These are phyloP conservation scores for Saturnia pavonia DNA, from an alignment of 2,888 invertebrate species.

Conservation along the genomic window DNA sequence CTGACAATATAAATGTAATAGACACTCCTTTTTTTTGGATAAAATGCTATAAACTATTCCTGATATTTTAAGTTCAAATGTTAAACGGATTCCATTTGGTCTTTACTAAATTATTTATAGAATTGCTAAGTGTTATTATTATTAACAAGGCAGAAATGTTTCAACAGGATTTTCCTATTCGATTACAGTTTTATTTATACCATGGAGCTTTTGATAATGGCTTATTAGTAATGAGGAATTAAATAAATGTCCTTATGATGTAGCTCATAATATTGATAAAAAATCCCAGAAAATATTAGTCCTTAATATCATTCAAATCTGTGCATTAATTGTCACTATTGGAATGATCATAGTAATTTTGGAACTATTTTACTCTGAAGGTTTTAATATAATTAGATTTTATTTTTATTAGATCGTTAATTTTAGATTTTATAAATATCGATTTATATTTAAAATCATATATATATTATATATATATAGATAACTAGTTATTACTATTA, in stretches of 20 bases:
- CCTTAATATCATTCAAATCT: not conserved
- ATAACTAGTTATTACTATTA: too few species aligned
- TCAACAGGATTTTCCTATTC: slow-evolving; percentile 9
- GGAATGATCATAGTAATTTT: not conserved
- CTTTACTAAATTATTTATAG: not conserved
- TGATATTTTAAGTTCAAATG: not conserved
- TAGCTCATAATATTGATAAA: not conserved
- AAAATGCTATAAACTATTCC: too few species aligned
- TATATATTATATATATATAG: not conserved
- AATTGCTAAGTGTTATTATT: not conserved
- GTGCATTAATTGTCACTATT: not conserved
- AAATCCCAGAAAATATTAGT: not conserved
- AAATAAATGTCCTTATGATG: slow-evolving; percentile 1
- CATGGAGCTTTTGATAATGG: not conserved
- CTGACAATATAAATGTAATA: too few species aligned
- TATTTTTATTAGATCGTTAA: not conserved
- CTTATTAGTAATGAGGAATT: not conserved
- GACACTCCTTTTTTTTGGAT: too few species aligned
- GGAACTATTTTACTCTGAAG: not conserved
- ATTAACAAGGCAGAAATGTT: not conserved
- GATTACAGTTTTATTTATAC: slow-evolving; percentile 7
- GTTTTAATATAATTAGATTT: not conserved
- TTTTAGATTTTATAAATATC: not conserved
- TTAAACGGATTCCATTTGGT: not conserved
- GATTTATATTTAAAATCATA: not conserved